Percentiles rank a stretch among this genome's conserved stretches.
phyloP scores from a whole-genome alignment of 2,797 vertebrate species.

The Chaetodon trifasciatus region DNA sequence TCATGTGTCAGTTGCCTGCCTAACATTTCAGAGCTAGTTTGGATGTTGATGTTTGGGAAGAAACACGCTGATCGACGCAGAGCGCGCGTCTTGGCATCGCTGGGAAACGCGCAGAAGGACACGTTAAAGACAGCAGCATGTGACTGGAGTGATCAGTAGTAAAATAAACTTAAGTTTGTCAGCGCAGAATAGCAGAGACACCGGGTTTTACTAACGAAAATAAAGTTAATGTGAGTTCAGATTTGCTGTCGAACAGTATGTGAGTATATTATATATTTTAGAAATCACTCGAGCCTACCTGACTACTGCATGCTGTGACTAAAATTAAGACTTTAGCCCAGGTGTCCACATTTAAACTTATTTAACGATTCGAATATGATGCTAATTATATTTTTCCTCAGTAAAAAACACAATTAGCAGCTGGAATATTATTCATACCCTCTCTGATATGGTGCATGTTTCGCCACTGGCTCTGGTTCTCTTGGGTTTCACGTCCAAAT shows the following conservation, averaged over 20 bases:
- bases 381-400: neutral
- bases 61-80: neutral
- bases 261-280: neutral
- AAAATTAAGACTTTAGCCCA: neutral
- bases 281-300: neutral
- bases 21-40: neutral
- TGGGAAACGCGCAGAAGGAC: neutral
- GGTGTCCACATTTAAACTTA: neutral
- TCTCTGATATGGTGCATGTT: neutral
- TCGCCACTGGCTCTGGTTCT: too few relatives aligned
- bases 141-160: neutral
- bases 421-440: neutral
- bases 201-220: neutral
- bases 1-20: slow-evolving; percentile 7
- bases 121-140: neutral
- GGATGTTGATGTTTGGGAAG: slow-evolving; percentile 35
- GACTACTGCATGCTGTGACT: neutral
- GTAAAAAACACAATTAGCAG: too few relatives aligned
- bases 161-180: neutral
- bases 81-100: neutral
- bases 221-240: neutral
- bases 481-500: neutral
- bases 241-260: too few relatives aligned
- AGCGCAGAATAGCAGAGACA: neutral
- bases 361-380: too few relatives aligned